Percentiles rank a stretch among this genome's conserved stretches.
phyloP scores from a whole-genome alignment of 2,797 vertebrate species.

The Lateolabrax maculatus region DNA sequence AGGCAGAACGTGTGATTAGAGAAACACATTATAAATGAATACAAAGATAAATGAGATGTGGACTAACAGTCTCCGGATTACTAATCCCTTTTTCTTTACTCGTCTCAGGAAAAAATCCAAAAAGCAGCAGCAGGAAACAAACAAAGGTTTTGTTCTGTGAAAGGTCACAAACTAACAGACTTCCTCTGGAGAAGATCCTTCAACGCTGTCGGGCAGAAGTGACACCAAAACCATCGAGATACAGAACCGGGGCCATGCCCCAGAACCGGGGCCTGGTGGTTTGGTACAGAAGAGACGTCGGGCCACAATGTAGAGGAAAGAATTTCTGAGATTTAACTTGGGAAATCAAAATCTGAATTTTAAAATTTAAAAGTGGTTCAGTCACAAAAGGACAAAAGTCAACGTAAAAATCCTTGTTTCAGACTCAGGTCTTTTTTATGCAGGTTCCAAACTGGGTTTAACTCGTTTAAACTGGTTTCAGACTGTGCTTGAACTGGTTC shows the following conservation, averaged over 20 bases:
- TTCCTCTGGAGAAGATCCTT: slow-evolving; percentile 38
- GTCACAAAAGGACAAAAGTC: no score
- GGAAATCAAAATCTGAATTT: background rate
- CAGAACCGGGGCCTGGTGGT: background rate
- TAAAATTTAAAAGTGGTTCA: background rate
- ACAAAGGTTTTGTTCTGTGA: slow-evolving; percentile 51
- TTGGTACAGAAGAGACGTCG: background rate
- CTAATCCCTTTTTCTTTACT: slow-evolving; percentile 47
- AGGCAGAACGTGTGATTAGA: slow-evolving; percentile 62
- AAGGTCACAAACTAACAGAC: background rate
- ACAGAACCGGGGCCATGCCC: slow-evolving; percentile 9
- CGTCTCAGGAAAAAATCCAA: slow-evolving; percentile 13
- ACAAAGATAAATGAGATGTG: slow-evolving; percentile 3
- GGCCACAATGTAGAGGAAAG: background rate
- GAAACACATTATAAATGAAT: background rate
- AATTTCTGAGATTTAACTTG: background rate
- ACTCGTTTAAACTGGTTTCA: background rate
- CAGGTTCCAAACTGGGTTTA: background rate
- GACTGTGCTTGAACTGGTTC: no score
- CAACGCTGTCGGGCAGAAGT: slow-evolving; percentile 1
- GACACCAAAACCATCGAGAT: background rate
- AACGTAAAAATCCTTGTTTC: no score
- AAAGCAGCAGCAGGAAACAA: slow-evolving; percentile 52
- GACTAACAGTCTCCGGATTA: slow-evolving; percentile 15
- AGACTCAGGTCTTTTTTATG: no score